These are phyloP conservation scores for Acanthurus leucopareius DNA, from an alignment of 2,797 vertebrate species.

Conservation along the genomic window DNA sequence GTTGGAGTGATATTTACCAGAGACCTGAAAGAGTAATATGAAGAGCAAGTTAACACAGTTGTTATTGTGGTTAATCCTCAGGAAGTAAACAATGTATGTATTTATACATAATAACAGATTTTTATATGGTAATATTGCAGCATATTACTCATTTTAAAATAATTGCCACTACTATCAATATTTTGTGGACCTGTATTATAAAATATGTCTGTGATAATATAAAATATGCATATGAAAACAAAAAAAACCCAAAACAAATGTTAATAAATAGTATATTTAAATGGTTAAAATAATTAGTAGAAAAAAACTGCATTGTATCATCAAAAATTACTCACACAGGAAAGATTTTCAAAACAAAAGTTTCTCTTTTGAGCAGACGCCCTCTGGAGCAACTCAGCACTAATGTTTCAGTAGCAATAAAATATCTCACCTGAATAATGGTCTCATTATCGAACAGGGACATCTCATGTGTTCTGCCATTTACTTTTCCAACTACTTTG, in stretches of 20 bases:
- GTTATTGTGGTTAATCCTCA: neutral
- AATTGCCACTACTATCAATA: neutral
- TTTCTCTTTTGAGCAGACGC: too few species aligned
- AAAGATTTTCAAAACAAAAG: too few species aligned
- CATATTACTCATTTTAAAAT: too few species aligned
- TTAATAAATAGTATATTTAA: neutral
- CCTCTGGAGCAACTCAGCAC: neutral
- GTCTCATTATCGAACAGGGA: constrained; percentile 30
- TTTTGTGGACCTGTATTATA: neutral
- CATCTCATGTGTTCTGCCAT: accelerated
- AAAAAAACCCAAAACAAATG: too few species aligned
- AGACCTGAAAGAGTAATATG: constrained; percentile 52
- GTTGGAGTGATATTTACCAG: constrained; percentile 53
- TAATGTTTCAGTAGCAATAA: neutral
- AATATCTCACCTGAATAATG: constrained; percentile 53
- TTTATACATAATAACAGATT: neutral
- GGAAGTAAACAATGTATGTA: neutral
- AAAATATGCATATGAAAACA: too few species aligned
- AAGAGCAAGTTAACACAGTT: neutral
- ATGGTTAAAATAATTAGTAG: neutral
- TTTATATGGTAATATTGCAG: neutral
- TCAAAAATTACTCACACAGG: neutral
- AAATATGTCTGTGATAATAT: too few species aligned
- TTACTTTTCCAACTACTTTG: accelerated
- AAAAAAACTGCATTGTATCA: neutral